Conservation (phyloP, 2,888 invertebrate species). For the Drosophila yooni region DNA sequence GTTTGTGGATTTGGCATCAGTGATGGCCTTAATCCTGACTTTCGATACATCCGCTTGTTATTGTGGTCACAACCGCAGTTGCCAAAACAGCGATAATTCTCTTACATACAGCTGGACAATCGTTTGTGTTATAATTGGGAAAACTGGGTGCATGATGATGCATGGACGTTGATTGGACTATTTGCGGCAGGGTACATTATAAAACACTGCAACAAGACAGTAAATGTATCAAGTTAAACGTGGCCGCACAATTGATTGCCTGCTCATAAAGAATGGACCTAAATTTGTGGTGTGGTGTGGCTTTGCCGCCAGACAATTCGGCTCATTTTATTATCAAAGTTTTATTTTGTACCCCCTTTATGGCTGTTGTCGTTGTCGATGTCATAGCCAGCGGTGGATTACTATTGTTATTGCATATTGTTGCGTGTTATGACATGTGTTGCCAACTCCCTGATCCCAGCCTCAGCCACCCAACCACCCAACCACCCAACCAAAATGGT, state of each 20-base stretch:
- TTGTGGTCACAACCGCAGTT: conserved; percentile 11
- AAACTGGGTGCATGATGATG: conserved; percentile 7
- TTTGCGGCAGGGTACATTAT: background rate
- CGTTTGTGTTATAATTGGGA: conserved; percentile 23
- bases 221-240: conserved; percentile 25
- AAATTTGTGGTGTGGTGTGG: conserved; percentile 1
- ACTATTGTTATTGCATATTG: conserved; percentile 75
- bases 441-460: conserved; percentile 15
- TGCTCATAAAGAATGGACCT: background rate
- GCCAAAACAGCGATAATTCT: conserved; percentile 37
- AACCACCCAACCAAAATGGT: background rate
- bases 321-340: conserved; percentile 63
- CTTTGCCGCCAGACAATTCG: conserved; percentile 18
- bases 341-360: conserved; percentile 41
- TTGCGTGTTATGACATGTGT: conserved; percentile 64
- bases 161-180: conserved; percentile 21
- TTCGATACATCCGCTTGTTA: background rate
- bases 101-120: conserved; percentile 25
- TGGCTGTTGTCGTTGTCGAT: conserved; percentile 32
- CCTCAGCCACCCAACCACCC: background rate
- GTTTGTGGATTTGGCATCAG: conserved; percentile 14
- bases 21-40: background rate
- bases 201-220: background rate
- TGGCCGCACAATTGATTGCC: background rate
- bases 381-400: conserved; percentile 50